A percentile compares a stretch with the other conserved stretches of the same genome.
These are phyloP conservation scores for Mesembrinibis cayennensis DNA, from an alignment of 2,113 vertebrate genomes.

Conservation along the genomic window DNA sequence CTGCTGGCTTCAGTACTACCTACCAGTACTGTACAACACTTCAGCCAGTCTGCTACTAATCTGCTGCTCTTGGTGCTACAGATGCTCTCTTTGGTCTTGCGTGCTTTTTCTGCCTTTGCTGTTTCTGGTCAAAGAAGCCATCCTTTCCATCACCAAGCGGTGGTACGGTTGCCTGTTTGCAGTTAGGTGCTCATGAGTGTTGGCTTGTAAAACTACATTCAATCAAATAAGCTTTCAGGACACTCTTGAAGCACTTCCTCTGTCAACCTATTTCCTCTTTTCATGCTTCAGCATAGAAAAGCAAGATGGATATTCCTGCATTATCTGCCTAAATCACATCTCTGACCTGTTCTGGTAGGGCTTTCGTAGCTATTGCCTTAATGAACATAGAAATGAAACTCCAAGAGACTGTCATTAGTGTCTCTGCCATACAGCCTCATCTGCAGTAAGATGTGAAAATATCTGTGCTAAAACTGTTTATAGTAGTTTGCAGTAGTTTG, in stretches of 20 bases:
- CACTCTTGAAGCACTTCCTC: neutral
- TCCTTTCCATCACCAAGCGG: neutral
- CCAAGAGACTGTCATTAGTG: neutral
- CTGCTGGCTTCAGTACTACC: neutral
- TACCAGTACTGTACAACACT: neutral
- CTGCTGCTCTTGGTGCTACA: neutral
- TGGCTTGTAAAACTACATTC: neutral
- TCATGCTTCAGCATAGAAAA: neutral
- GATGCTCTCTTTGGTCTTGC: neutral
- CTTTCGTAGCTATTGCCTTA: neutral
- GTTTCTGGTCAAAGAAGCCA: neutral
- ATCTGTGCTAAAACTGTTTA: neutral
- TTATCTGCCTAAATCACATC: neutral
- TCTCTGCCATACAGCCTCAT: neutral
- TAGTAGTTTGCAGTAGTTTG: neutral
- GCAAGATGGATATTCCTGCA: neutral
- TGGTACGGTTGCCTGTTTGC: neutral
- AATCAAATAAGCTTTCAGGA: neutral
- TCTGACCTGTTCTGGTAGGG: neutral
- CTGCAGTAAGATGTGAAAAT: neutral
- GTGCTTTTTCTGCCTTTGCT: neutral
- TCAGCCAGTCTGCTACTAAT: neutral
- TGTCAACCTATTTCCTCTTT: neutral
- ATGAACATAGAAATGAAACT: neutral
- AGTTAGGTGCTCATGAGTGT: accelerated